Conservation (phyloP, 2,797 vertebrate species). For the Paedocypris micromegethes region DNA sequence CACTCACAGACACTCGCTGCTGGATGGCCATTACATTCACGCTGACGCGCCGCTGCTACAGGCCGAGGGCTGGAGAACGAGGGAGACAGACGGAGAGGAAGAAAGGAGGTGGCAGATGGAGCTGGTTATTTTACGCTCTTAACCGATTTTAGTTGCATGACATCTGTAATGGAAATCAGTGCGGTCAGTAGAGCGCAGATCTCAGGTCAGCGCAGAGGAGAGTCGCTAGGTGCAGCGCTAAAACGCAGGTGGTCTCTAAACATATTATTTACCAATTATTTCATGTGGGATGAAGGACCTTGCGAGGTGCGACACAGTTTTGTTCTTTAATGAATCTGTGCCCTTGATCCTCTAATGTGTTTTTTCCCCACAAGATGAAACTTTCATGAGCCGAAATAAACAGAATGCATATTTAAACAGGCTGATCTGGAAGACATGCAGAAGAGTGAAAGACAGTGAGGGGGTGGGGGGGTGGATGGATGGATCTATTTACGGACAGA, state of each 20-base stretch:
- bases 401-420: conserved; percentile 72
- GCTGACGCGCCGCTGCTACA: conserved; percentile 32
- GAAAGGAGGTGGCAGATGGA: conserved; percentile 24
- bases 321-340: conserved; percentile 35
- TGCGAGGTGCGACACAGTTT: conserved; percentile 14
- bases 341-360: conserved; percentile 39
- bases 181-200: neutral
- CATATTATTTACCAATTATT: conserved; percentile 37
- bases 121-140: conserved; percentile 8
- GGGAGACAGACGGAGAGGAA: conserved; percentile 30
- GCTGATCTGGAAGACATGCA: conserved; percentile 22
- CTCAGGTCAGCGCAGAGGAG: neutral
- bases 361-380: conserved; percentile 48
- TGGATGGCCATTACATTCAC: conserved; percentile 50
- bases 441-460: conserved; percentile 9
- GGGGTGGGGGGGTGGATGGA: neutral
- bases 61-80: conserved; percentile 38
- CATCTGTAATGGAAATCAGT: conserved; percentile 17
- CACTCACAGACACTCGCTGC: conserved; percentile 40
- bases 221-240: neutral
- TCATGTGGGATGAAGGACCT: conserved; percentile 24
- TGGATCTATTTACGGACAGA: no score
- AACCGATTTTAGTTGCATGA: conserved; percentile 22
- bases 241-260: conserved; percentile 41
- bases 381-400: conserved; percentile 73